Base-by-base conservation (phyloP, 1,140 invertebrate species). In the Cydia strobilella region DNA sequence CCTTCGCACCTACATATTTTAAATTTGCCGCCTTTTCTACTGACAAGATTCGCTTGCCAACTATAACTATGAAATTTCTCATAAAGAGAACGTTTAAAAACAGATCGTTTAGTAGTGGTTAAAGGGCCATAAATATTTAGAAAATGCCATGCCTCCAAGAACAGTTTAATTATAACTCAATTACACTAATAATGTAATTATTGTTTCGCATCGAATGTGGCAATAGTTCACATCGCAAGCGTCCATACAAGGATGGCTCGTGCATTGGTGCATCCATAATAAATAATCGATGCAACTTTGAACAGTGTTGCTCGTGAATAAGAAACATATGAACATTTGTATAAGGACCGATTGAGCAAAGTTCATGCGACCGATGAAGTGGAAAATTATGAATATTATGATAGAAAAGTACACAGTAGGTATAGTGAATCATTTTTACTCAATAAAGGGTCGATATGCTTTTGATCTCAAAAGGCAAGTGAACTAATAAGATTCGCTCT, bases 181-280 rank as follows among this genome's bases (percentile, higher is more conserved):
- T 59, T 10, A 59, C 9, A 20, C 18, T 59, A 59, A 59, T 59
- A 59, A 23, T 59, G 54, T 59, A 59, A 59, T 59, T 59, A 59
- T 23, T 59, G 54, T 59, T 59, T 23, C 54, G 54, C 23, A 23
- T 59, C 54, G 54, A 23, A 23, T 59, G 54, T 59, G 54, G 9
- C 54, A 59, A 59, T 59, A 59, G 20, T 59, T 20, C 54, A 12
- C 54, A 23, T 59, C 9, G 54, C 9, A 23, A 59, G 20, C 20
- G 20, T 1, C n/a, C 48, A 59, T 23, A 23, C 18, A 59, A 23
- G 20, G 18, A n/a, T 23, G 2, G 20, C 54, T n/a, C 51, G 54
- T 59, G 54, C 54, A 59, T n/a, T 59, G 54, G 54, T 23, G 54
- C 54, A 59, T 59, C 54, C 9, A 54, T 54, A 54, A 54, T 18